Conservation (phyloP, 2,113 vertebrate genomes). For the Symphodus melops region DNA sequence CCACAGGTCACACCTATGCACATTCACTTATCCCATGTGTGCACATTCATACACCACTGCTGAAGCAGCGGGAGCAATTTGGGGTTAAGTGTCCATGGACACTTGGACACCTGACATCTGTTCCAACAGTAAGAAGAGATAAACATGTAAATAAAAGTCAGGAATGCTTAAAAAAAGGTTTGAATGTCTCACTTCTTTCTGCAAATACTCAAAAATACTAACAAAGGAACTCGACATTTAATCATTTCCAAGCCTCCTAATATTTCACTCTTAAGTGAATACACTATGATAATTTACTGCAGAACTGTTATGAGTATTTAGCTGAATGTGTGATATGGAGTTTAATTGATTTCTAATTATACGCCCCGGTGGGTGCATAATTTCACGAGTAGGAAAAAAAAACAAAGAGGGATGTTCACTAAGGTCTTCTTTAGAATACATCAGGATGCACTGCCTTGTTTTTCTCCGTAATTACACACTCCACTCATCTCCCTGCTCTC, state of each 20-base stretch:
- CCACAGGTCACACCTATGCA: no score
- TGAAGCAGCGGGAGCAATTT: no score
- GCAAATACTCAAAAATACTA: neutral
- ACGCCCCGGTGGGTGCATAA: constrained; percentile 43
- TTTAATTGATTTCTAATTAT: constrained; percentile 74
- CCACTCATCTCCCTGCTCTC: constrained; percentile 45
- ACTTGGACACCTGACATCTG: no score
- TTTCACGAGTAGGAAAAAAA: constrained; percentile 57
- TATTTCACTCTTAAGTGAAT: neutral
- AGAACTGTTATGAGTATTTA: constrained; percentile 43
- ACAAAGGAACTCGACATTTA: constrained; percentile 15
- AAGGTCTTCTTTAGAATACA: constrained; percentile 55
- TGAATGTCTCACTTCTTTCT: neutral
- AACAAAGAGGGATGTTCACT: constrained; percentile 59
- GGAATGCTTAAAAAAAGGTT: no score
- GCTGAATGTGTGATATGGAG: constrained; percentile 55
- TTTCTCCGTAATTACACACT: constrained; percentile 63
- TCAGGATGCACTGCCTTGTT: constrained; percentile 58
- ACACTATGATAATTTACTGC: constrained; percentile 26
- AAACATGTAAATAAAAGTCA: no score
- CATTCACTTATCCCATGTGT: no score
- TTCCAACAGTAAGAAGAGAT: no score
- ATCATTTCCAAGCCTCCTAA: neutral
- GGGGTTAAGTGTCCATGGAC: no score
- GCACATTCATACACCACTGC: no score